Evolutionary conservation across 2,113 vertebrate genomes (phyloP).

Genomic region (Melanostigma gelatinosum): DNA sequence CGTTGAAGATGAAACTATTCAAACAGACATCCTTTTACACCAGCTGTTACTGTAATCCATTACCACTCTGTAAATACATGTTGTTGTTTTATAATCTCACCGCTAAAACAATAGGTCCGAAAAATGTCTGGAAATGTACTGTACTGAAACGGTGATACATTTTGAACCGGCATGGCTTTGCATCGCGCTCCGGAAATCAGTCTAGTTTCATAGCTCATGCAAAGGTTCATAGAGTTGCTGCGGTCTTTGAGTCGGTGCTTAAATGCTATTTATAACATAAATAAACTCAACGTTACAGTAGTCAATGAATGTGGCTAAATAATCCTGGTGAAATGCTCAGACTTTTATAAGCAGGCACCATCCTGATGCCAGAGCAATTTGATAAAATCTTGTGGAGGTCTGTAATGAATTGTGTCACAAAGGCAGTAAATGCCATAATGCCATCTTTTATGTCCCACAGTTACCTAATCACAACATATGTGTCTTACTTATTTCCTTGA

Average conservation of each 20-base stretch:
- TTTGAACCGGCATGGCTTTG: constrained; percentile 21
- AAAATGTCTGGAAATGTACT: constrained; percentile 15
- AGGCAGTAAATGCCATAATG: not conserved
- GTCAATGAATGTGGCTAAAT: constrained; percentile 12
- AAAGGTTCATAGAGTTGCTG: not conserved
- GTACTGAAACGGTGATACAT: not conserved
- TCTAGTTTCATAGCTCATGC: constrained; percentile 23
- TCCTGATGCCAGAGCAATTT: not conserved
- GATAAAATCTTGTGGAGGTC: not conserved
- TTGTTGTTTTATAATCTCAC: constrained; percentile 13
- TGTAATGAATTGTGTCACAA: not conserved
- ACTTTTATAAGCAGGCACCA: not conserved
- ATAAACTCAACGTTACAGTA: constrained; percentile 5
- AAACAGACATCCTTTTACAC: constrained; percentile 13
- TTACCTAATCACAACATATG: not conserved
- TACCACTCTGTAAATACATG: constrained; percentile 57
- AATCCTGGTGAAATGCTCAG: not conserved
- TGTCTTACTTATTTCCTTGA: constrained; percentile 12
- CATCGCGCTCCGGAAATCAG: constrained; percentile 13
- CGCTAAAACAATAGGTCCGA: constrained; percentile 33
- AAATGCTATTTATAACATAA: constrained; percentile 12
- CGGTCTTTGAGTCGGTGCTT: constrained; percentile 14
- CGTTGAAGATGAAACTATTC: not conserved
- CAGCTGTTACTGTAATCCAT: constrained; percentile 40
- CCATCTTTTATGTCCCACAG: not conserved